Evolutionary conservation across 2,797 vertebrate genomes (phyloP).

Genomic region (Parotocinclus haroldoi): DNA sequence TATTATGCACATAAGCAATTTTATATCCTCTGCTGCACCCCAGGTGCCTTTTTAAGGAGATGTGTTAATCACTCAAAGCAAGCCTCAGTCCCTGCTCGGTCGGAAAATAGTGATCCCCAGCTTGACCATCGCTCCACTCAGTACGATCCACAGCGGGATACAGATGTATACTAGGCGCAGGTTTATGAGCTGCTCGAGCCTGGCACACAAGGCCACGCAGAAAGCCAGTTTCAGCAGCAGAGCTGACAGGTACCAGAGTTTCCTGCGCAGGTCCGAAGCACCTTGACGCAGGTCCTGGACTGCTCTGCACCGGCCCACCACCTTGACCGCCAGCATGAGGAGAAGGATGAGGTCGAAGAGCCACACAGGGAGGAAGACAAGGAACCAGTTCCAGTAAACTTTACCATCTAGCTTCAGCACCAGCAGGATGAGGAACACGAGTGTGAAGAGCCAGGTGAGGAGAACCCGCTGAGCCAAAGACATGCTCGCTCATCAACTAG

Average conservation of each 20-base stretch:
- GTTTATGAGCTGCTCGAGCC: constrained; percentile 79
- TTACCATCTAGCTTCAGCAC: constrained; percentile 95
- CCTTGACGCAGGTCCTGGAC: constrained; percentile 88
- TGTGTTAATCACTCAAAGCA: too few relatives aligned
- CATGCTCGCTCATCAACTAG: constrained; percentile 80
- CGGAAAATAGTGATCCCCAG: constrained; percentile 88
- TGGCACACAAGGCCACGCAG: constrained; percentile 88
- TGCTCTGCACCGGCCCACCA: constrained; percentile 89
- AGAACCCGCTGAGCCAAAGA: constrained; percentile 95
- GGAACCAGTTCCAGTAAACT: constrained; percentile 96
- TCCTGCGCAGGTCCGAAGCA: constrained; percentile 84
- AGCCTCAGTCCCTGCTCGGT: constrained; percentile 76
- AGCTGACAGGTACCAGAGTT: constrained; percentile 88
- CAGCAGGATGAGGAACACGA: constrained; percentile 92
- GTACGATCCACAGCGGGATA: constrained; percentile 87
- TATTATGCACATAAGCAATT: too few relatives aligned
- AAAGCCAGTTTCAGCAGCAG: constrained; percentile 92
- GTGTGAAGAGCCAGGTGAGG: constrained; percentile 91
- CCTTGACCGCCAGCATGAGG: constrained; percentile 90
- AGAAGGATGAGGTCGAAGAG: constrained; percentile 92
- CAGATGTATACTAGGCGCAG: constrained; percentile 86
- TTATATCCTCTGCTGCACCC: too few relatives aligned
- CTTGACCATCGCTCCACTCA: constrained; percentile 85
- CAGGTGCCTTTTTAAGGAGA: too few relatives aligned
- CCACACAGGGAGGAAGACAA: constrained; percentile 94